These are phyloP conservation scores for Mesodorylaimus sp. DNA, from an alignment of 2,888 invertebrate genomes.

Conservation along the genomic window DNA sequence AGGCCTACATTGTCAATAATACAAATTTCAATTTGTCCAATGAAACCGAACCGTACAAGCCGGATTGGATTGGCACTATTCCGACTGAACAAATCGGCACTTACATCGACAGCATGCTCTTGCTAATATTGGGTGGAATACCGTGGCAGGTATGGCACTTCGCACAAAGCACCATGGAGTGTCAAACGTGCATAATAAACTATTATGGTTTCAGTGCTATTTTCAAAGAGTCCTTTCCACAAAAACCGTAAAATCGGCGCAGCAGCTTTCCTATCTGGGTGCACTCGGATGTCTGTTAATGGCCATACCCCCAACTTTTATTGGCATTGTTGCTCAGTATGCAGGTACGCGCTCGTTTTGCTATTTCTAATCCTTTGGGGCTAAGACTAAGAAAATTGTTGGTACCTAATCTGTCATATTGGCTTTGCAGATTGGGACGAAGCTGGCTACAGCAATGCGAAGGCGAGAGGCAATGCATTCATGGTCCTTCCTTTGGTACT, in stretches of 20 bases:
- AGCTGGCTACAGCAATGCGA: constrained; percentile 12
- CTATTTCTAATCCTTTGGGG: too few species aligned
- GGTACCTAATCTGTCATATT: neutral
- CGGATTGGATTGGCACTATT: constrained; percentile 5
- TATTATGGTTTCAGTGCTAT: too few species aligned
- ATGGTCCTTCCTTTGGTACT: constrained; percentile 87
- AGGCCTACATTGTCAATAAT: too few species aligned
- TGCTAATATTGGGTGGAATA: constrained; percentile 75
- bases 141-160: constrained; percentile 82
- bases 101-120: constrained; percentile 63
- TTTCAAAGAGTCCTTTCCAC: constrained; percentile 88
- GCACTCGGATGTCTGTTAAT: constrained; percentile 80
- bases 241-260: constrained; percentile 72
- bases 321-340: too few species aligned
- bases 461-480: constrained; percentile 46
- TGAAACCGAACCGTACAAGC: neutral
- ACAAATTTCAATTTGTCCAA: constrained; percentile 3
- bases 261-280: constrained; percentile 76
- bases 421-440: neutral
- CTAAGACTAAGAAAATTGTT: too few species aligned
- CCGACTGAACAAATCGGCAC: neutral
- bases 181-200: too few species aligned
- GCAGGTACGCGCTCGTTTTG: too few species aligned
- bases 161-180: too few species aligned
- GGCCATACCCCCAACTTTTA: constrained; percentile 81